These are phyloP conservation scores for Scophthalmus maximus DNA, from an alignment of 2,113 vertebrate genomes.

Conservation along the genomic window DNA sequence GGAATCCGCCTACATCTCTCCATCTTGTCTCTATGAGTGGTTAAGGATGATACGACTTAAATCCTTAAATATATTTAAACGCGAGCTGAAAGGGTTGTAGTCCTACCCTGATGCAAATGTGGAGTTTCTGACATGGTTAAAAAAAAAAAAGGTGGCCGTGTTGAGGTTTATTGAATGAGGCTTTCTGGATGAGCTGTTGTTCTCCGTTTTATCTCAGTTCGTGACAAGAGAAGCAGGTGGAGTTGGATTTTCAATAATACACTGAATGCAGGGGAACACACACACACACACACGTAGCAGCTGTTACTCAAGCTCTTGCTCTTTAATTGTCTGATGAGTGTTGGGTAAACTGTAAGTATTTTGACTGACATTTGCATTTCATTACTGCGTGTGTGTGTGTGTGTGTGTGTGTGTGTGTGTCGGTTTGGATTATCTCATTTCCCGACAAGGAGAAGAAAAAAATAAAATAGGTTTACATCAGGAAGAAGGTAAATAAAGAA, in stretches of 20 bases:
- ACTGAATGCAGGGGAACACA: slow-evolving; percentile 24
- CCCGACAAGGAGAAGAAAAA: background rate
- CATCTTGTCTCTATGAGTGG: no score
- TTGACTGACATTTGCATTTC: slow-evolving; percentile 34
- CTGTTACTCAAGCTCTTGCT: slow-evolving; percentile 36
- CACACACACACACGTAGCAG: slow-evolving; percentile 33
- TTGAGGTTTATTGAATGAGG: background rate
- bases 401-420: slow-evolving; percentile 4
- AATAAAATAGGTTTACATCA: background rate
- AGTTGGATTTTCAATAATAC: slow-evolving; percentile 33
- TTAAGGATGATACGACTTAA: no score
- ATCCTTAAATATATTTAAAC: no score
- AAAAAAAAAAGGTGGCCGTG: no score
- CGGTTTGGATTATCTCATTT: background rate
- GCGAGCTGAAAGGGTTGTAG: no score
- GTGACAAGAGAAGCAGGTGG: slow-evolving; percentile 39
- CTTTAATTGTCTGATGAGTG: slow-evolving; percentile 46
- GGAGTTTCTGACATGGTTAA: no score
- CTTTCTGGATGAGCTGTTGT: background rate
- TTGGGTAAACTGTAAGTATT: slow-evolving; percentile 58
- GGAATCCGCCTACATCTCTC: no score
- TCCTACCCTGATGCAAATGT: no score
- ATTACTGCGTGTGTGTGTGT: background rate
- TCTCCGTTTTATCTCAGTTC: background rate
- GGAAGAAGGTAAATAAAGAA: background rate